Conservation (phyloP, 2,888 invertebrate genomes). For the Drosophila dives region DNA sequence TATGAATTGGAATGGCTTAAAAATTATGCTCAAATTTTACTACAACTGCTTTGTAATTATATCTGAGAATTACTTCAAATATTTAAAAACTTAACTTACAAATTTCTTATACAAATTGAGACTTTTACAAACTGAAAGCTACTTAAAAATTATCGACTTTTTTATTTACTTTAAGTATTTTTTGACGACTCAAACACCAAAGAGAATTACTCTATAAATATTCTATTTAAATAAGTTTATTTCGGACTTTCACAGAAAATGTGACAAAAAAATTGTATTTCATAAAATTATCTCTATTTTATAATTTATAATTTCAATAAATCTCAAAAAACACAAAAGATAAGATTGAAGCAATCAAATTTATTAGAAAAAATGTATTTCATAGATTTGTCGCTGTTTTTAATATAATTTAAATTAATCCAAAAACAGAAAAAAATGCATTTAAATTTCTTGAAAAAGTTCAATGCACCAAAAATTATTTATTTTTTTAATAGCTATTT, state of each 20-base stretch:
- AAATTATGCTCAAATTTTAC: not conserved
- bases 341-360: not conserved
- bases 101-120: not conserved
- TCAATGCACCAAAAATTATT: slow-evolving; percentile 9
- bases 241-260: too few relatives aligned
- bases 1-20: not conserved
- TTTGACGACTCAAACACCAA: too few relatives aligned
- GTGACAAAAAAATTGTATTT: too few relatives aligned
- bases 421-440: too few relatives aligned
- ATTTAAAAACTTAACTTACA: not conserved
- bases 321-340: not conserved
- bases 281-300: not conserved
- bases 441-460: not conserved
- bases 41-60: too few relatives aligned
- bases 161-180: not conserved
- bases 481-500: not conserved
- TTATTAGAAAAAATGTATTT: too few relatives aligned
- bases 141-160: not conserved
- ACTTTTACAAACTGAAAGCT: not conserved
- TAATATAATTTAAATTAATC: too few relatives aligned
- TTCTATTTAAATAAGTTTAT: too few relatives aligned
- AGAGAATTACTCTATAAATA: too few relatives aligned
- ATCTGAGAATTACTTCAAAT: not conserved
- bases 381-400: too few relatives aligned
- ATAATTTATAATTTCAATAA: not conserved